phyloP scores from a whole-genome alignment of 23 tunicate species.

The Ciona savignyi region DNA sequence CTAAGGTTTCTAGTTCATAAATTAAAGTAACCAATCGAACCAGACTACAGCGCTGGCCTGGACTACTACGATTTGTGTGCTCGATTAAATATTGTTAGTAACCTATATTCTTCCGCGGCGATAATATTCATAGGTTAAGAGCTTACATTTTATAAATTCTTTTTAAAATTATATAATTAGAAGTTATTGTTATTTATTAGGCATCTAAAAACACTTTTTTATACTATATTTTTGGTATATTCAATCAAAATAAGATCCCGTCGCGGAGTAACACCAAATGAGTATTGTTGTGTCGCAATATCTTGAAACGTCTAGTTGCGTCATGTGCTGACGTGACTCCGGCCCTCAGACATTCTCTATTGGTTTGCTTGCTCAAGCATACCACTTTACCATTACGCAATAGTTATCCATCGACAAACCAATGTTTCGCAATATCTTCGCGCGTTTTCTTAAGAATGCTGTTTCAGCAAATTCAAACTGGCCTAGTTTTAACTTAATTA shows the following conservation, averaged over 20 bases:
- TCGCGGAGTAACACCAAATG: neutral
- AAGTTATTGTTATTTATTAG: too few species aligned
- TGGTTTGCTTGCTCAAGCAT: neutral
- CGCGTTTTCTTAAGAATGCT: too few species aligned
- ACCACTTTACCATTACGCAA: neutral
- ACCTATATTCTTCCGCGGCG: neutral
- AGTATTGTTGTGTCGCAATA: neutral
- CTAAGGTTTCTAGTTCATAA: too few species aligned
- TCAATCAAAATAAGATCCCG: neutral
- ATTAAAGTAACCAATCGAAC: too few species aligned
- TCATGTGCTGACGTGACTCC: neutral
- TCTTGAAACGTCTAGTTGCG: neutral
- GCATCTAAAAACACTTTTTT: neutral
- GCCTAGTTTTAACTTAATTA: too few species aligned
- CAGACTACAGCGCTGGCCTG: too few species aligned
- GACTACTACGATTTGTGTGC: neutral
- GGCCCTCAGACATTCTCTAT: neutral
- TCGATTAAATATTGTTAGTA: neutral
- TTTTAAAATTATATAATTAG: too few species aligned
- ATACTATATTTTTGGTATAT: neutral
- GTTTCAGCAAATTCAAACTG: too few species aligned
- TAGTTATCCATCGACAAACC: neutral
- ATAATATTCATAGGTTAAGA: too few species aligned
- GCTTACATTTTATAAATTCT: too few species aligned
- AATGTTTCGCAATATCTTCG: neutral